These are phyloP conservation scores for Microtus ochrogaster DNA, from an alignment of 2,113 vertebrate genomes.

Conservation along the genomic window DNA sequence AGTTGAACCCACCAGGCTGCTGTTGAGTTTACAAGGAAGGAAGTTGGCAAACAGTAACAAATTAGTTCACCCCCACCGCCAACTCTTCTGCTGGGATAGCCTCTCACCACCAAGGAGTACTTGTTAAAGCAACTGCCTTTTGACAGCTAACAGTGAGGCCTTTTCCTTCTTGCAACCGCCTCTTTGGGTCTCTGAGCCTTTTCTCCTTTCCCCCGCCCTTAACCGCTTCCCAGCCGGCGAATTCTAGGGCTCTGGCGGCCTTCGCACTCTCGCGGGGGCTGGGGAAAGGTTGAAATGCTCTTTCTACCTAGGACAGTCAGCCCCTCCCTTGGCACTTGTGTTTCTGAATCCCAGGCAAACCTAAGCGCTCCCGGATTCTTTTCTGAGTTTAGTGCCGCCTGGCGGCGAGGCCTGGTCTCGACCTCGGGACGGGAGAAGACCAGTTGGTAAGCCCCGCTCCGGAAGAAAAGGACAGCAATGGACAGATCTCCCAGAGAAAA, in stretches of 20 bases:
- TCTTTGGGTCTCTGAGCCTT: neutral
- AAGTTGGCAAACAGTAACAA: neutral
- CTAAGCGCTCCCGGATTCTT: neutral
- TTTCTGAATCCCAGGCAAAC: neutral
- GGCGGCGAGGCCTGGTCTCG: neutral
- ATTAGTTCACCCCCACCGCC: neutral
- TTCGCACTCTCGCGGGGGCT: too few species aligned
- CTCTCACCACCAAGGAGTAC: neutral
- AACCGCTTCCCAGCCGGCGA: fast-evolving
- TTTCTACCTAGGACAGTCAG: neutral
- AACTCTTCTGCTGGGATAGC: neutral
- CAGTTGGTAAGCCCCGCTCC: neutral
- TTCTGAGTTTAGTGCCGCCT: conserved; percentile 1
- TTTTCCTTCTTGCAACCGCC: neutral
- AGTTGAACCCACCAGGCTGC: neutral
- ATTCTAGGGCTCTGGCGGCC: neutral
- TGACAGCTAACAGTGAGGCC: neutral
- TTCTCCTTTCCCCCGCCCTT: too few species aligned
- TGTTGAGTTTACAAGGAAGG: neutral
- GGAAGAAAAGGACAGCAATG: neutral
- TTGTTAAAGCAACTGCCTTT: neutral
- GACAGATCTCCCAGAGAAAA: neutral
- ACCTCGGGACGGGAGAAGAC: fast-evolving
- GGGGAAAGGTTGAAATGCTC: neutral
- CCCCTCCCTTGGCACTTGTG: neutral